phyloP scores from a whole-genome alignment of 1,140 invertebrate genomes.

The Paraescarpia echinospica region DNA sequence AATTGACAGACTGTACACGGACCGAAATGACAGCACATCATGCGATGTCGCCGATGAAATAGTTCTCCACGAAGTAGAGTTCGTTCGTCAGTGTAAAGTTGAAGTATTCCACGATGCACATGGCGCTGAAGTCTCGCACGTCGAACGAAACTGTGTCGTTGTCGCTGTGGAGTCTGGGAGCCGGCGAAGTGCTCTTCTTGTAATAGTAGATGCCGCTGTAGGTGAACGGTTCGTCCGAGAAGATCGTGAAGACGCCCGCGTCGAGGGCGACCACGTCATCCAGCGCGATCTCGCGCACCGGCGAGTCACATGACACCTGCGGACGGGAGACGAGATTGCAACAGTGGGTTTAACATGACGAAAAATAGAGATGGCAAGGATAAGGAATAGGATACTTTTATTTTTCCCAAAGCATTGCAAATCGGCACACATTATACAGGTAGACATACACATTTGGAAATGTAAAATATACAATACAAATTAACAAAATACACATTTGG shows the following conservation, averaged over 20 bases:
- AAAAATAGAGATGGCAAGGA: too few species aligned
- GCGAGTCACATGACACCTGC: constrained; percentile 13
- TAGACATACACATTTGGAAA: too few species aligned
- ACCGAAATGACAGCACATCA: neutral
- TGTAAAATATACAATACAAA: too few species aligned
- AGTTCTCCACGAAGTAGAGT: constrained; percentile 23
- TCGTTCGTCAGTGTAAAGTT: constrained; percentile 15
- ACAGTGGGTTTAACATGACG: neutral
- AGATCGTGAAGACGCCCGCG: constrained; percentile 17
- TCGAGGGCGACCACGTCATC: constrained; percentile 15
- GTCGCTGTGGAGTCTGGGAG: neutral
- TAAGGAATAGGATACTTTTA: too few species aligned
- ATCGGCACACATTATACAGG: too few species aligned
- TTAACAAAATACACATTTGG: too few species aligned
- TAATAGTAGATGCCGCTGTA: constrained; percentile 19
- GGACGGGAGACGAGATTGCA: neutral
- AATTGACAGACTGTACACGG: neutral
- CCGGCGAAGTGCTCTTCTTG: neutral
- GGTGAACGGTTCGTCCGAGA: constrained; percentile 14
- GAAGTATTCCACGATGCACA: constrained; percentile 14
- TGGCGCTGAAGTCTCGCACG: constrained; percentile 15
- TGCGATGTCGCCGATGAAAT: constrained; percentile 3
- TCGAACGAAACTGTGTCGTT: constrained; percentile 9
- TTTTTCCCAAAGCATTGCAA: too few species aligned
- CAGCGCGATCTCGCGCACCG: neutral